phyloP scores from a whole-genome alignment of 2,888 invertebrate species.

The Hoplodrina blanda region DNA sequence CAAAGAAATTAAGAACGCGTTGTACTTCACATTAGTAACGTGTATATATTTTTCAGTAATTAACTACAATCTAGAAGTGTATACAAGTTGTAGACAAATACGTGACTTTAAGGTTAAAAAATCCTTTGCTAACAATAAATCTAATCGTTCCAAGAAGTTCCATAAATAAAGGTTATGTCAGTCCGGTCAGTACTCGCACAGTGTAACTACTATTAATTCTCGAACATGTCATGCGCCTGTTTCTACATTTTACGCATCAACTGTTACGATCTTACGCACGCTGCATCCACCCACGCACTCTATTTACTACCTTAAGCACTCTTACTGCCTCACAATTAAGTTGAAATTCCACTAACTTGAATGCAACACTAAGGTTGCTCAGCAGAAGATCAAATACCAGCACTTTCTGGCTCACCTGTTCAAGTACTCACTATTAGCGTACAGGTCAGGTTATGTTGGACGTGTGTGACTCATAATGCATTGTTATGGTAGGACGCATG shows the following conservation, averaged over 20 bases:
- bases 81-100: background rate
- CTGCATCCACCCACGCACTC: slow-evolving; percentile 56
- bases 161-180: slow-evolving; percentile 46
- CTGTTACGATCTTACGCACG: slow-evolving; percentile 63
- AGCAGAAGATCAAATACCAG: slow-evolving; percentile 27
- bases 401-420: slow-evolving; percentile 17
- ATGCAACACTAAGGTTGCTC: slow-evolving; percentile 23
- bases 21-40: too few species aligned
- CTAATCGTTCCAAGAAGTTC: slow-evolving; percentile 16
- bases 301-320: background rate
- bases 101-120: background rate
- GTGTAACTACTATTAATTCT: slow-evolving; percentile 42
- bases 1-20: too few species aligned
- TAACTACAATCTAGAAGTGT: too few species aligned
- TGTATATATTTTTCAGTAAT: too few species aligned
- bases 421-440: slow-evolving; percentile 15
- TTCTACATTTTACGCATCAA: slow-evolving; percentile 63
- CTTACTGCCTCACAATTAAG: slow-evolving; percentile 33
- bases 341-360: slow-evolving; percentile 34
- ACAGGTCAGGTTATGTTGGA: slow-evolving; percentile 41
- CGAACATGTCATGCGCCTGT: slow-evolving; percentile 50
- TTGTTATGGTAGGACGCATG: slow-evolving; percentile 70
- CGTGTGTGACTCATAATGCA: slow-evolving; percentile 62
- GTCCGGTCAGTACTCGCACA: slow-evolving; percentile 14
- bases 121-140: background rate